Base-by-base conservation (phyloP, 2,888 invertebrate genomes). In the Philaethria dido region DNA sequence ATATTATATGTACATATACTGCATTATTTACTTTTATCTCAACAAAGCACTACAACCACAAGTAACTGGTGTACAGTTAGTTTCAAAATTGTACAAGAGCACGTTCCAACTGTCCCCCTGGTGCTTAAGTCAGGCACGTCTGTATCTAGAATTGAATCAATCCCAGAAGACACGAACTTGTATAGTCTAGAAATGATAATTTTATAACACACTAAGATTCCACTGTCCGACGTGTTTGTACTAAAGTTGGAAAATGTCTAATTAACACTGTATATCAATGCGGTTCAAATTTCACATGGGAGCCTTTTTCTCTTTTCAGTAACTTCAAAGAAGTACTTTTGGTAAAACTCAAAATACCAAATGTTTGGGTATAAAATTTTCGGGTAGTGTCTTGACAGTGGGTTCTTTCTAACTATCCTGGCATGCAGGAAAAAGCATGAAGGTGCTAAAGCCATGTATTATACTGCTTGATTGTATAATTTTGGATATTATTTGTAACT, bases 81-180 rank as follows among this genome's bases (percentile, higher is more conserved):
- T 36, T 55, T 54, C 36, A 44, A 64, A 63, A 55, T 47, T 55
- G 16, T 57, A n/a, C 22, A 55, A 25, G 6, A 64, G 55, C 55
- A 64, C 39, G 64, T 64, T 11, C 54, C 63, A 33, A 63, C 22
- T 63, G 45, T 63, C 33, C 63, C 45, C 47, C 14, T 36, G 18
- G 36, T 14, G 55, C 33, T 63, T 54, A 29, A 14, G 25, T 18
- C 44, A 52, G 25, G n/a, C 33, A 63, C 33, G 54, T 54, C 63
- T 54, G 29, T 20, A 52, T 45, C 44, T 45, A 54, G 63, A 63
- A 63, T 54, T 54, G 25, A 42, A 63, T 54, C 44, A 54, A 44
- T 54, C 20, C 29, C 63, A 33, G 29, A 18, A 44, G 54, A 44
- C 18, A 44, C 2, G 2, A 50, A 62, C 9, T 36, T 39, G 22